These are phyloP conservation scores for Andinoacara biseriatus DNA, from an alignment of 2,113 vertebrate species.

Conservation along the genomic window DNA sequence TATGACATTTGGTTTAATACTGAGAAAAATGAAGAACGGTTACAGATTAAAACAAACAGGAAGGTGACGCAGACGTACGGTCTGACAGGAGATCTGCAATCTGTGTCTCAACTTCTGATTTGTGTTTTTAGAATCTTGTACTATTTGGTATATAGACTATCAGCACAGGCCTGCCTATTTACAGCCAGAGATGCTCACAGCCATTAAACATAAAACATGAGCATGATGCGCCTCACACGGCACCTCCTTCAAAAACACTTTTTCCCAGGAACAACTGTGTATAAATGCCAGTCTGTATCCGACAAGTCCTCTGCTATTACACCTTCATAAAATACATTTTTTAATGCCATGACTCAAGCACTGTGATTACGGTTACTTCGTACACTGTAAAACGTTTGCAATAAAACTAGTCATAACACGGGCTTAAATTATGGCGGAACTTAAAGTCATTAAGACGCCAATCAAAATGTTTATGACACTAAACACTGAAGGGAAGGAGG, in stretches of 20 bases:
- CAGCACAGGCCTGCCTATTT: background rate
- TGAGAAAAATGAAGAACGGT: background rate
- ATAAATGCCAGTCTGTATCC: background rate
- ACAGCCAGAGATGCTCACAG: background rate
- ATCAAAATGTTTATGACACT: conserved; percentile 3
- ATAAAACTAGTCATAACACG: background rate
- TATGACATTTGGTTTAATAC: background rate
- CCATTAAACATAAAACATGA: background rate
- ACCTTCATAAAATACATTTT: background rate
- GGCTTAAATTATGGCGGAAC: background rate
- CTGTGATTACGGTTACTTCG: background rate
- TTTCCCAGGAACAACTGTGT: background rate
- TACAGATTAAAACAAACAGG: background rate
- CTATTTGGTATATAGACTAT: background rate
- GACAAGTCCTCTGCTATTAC: background rate
- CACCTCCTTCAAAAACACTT: conserved; percentile 2
- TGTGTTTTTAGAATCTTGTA: background rate
- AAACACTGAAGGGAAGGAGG: background rate
- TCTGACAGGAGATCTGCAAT: fast-evolving
- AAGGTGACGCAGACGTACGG: too few species aligned
- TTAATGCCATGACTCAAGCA: background rate
- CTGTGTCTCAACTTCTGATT: background rate
- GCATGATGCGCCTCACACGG: conserved; percentile 10
- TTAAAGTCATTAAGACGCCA: background rate
- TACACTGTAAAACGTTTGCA: background rate